These are phyloP conservation scores for Bothrops jararaca DNA, from an alignment of 2,113 vertebrate species.

Conservation along the genomic window DNA sequence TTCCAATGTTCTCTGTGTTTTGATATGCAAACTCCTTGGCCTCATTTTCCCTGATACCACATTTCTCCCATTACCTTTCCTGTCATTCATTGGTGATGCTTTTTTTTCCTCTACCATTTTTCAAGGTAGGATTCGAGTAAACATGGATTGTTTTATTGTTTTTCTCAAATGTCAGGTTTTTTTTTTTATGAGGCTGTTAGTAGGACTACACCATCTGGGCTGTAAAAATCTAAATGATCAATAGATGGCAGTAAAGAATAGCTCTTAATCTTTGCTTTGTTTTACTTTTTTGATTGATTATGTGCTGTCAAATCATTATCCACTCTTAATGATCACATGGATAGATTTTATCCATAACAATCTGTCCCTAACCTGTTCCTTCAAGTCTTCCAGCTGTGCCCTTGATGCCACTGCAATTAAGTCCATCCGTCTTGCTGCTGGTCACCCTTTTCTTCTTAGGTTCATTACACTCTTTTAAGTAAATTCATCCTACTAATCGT, in stretches of 20 bases:
- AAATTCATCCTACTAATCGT: constrained; percentile 66
- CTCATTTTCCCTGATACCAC: neutral
- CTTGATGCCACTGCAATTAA: neutral
- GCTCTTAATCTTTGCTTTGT: neutral
- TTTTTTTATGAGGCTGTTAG: constrained; percentile 71
- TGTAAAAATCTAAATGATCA: neutral
- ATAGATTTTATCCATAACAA: neutral
- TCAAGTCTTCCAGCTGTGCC: neutral
- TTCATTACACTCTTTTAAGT: constrained; percentile 66
- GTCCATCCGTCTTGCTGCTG: neutral
- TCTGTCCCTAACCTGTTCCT: neutral
- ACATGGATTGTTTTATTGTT: constrained; percentile 30
- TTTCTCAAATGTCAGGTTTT: constrained; percentile 27
- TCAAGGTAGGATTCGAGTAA: constrained; percentile 29
- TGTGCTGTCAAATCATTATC: neutral
- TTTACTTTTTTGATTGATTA: neutral
- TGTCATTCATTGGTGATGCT: neutral
- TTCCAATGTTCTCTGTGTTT: neutral
- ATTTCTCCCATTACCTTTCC: accelerated
- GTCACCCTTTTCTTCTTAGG: constrained; percentile 30
- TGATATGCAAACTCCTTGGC: constrained; percentile 10
- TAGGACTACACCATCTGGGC: neutral
- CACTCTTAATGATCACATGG: neutral
- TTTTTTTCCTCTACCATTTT: neutral
- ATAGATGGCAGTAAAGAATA: neutral